Evolutionary conservation across 1,140 invertebrate species (phyloP).

Genomic region (Chironomus tepperi): DNA sequence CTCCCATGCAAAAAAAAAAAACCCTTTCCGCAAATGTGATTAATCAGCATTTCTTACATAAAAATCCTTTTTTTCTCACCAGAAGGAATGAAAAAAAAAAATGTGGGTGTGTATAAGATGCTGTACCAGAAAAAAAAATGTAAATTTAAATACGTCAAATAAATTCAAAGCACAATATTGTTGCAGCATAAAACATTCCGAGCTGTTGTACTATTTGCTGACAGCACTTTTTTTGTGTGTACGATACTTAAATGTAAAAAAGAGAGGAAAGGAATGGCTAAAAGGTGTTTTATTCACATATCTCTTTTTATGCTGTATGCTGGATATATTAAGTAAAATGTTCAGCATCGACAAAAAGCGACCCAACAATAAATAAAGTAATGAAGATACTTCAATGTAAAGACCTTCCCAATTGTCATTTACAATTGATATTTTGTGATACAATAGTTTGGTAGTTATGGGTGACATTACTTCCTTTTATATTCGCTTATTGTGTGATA

Average conservation of each 20-base stretch:
- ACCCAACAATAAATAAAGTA: background rate
- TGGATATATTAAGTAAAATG: no score
- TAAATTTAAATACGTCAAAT: conserved; percentile 15
- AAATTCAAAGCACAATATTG: conserved; percentile 14
- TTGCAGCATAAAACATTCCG: conserved; percentile 1
- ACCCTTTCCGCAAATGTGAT: background rate
- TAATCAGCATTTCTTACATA: background rate
- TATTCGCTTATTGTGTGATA: no score
- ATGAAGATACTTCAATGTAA: background rate
- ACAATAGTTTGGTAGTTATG: no score
- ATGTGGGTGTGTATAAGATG: background rate
- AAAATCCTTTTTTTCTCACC: background rate
- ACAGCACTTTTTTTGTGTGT: background rate
- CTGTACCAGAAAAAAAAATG: background rate
- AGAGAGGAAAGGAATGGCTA: background rate
- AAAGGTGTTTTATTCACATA: background rate
- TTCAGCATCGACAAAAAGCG: background rate
- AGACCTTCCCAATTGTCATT: conserved; percentile 1
- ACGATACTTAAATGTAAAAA: background rate
- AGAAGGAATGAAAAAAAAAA: background rate
- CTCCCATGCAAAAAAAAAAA: background rate
- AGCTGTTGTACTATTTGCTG: background rate
- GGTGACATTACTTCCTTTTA: no score
- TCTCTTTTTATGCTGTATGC: no score
- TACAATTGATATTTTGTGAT: background rate